Evolutionary conservation across 1,140 invertebrate genomes (phyloP).

Genomic region (Lasioglossum baleicum): DNA sequence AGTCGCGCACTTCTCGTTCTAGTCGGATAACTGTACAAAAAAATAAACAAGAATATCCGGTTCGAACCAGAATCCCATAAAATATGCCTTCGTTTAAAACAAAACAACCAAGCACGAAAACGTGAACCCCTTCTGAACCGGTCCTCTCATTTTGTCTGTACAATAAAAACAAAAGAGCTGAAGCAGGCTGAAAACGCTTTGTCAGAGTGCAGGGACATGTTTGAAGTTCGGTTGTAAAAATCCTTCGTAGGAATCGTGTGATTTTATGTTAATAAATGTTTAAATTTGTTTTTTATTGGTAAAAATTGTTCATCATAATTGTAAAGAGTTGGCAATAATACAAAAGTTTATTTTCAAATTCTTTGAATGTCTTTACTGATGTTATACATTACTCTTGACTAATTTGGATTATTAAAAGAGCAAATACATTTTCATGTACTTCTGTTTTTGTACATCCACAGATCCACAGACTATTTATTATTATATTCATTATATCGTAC

Average conservation of each 20-base stretch:
- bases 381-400: too few species aligned
- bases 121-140: slow-evolving; percentile 2
- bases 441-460: too few species aligned
- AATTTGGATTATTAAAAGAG: too few species aligned
- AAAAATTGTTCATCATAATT: too few species aligned
- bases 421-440: too few species aligned
- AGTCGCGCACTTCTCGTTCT: neutral
- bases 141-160: neutral
- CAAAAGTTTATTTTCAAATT: too few species aligned
- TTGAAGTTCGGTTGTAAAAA: neutral
- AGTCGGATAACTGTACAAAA: neutral
- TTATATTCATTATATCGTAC: too few species aligned
- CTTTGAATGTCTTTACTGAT: too few species aligned
- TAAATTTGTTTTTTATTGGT: too few species aligned
- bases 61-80: slow-evolving; percentile 6
- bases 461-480: too few species aligned
- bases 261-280: too few species aligned
- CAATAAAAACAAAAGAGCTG: neutral
- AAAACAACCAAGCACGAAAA: slow-evolving; percentile 8
- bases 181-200: neutral
- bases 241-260: neutral
- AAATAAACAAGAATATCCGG: slow-evolving; percentile 42
- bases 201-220: neutral
- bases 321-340: too few species aligned
- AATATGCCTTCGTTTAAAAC: neutral